Evolutionary conservation across 2,797 vertebrate genomes (phyloP).

Genomic region (Silurus lanzhouensis): DNA sequence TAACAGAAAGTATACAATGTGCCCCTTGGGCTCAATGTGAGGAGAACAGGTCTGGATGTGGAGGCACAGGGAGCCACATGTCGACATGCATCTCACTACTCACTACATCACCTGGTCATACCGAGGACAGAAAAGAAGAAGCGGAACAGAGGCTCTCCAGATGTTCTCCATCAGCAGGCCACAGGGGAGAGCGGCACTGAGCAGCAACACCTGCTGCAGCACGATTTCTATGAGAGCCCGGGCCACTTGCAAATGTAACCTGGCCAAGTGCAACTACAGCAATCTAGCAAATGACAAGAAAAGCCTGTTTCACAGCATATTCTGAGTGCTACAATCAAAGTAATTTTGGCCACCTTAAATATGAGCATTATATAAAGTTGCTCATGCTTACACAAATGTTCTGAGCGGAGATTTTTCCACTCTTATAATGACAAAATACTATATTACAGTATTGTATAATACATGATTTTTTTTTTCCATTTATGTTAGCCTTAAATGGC

Average conservation of each 20-base stretch:
- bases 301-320: conserved; percentile 36
- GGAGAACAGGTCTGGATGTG: conserved; percentile 68
- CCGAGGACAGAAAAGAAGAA: conserved; percentile 78
- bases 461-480: background rate
- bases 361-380: conserved; percentile 19
- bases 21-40: background rate
- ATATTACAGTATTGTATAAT: conserved; percentile 28
- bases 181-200: conserved; percentile 74
- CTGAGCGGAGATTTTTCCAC: background rate
- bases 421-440: conserved; percentile 11
- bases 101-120: conserved; percentile 81
- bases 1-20: background rate
- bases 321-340: conserved; percentile 10
- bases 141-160: conserved; percentile 80
- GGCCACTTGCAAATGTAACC: conserved; percentile 64
- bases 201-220: conserved; percentile 78
- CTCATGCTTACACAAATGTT: conserved; percentile 4
- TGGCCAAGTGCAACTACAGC: conserved; percentile 52
- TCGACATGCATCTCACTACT: conserved; percentile 78
- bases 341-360: conserved; percentile 36
- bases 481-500: background rate
- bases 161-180: conserved; percentile 81
- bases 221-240: conserved; percentile 62
- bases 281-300: conserved; percentile 38
- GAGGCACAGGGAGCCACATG: conserved; percentile 76